Evolutionary conservation across 2,113 vertebrate species (phyloP), one percentile per base, ranked within the genome.

Genomic region (Gymnogyps californianus): DNA sequence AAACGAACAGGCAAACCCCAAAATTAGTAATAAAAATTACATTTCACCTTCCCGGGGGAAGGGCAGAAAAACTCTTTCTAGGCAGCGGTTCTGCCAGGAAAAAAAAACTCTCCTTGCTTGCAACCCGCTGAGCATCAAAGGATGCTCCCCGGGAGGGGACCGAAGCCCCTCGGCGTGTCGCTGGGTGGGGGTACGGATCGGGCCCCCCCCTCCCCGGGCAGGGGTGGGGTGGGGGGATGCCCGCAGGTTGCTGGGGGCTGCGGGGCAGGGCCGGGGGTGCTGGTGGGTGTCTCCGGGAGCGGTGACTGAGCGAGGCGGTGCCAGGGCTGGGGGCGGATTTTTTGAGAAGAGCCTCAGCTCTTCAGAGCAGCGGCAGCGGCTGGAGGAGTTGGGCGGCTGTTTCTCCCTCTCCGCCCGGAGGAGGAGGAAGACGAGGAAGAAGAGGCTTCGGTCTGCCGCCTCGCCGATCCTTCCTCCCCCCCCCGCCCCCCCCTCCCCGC

Each of bases 321-420:
- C 93, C 85, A 75, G 93, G 88, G 97, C 93, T 89, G 96, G 90
- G 96, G 97, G 90, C 94, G 96, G 95, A 94, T 90, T 96, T 89
- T 86, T 54, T 92, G 72, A 46, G 91, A 38, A 78, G 64, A 96
- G 83, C 82, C 95, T 87, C 91, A 29, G 93, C 44, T 74, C 40
- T 81, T 96, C 83, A 97, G 94, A 70, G 96, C 96, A 47, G 96
- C 96, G 74, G 92, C 93, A 40, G 96, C 91, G 55, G 95, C 95
- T 15, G 89, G 96, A 92, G 98, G 96, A 97, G 83, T 81, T 55
- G 89, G 84, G 97, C 95, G 97, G 98, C 97, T 83, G 97, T 84
- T 96, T 93, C 95, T 91, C 95, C 95, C 92, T 98, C 98, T 98
- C 98, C 96, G 97, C 98, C 97, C 98, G 96, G 72, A 96, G 95